A percentile compares a stretch with the other conserved stretches of the same genome.
Evolutionary conservation across 2,113 vertebrate species (phyloP).

Genomic region (Tauraco erythrolophus): DNA sequence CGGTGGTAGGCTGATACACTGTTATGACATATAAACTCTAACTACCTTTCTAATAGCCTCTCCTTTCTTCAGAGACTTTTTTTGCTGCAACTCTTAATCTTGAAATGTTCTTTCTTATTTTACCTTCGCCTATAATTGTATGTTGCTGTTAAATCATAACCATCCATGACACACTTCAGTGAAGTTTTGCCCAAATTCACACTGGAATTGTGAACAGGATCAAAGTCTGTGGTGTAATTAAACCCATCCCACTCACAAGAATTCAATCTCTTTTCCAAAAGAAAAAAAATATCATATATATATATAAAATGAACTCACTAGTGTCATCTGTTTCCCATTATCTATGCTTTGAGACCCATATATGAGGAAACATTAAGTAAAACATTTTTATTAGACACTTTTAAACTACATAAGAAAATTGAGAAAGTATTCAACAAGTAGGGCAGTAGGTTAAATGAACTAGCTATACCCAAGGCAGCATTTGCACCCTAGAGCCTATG

Average conservation of each 20-base stretch:
- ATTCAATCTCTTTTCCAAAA: background rate
- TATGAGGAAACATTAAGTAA: slow-evolving; percentile 27
- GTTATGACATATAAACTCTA: background rate
- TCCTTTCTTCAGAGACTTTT: background rate
- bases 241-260: slow-evolving; percentile 11
- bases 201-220: slow-evolving; percentile 5
- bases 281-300: no score
- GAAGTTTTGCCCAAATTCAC: slow-evolving; percentile 16
- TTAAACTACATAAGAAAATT: slow-evolving; percentile 1
- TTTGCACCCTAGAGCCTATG: background rate
- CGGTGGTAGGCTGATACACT: background rate
- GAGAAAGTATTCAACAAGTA: background rate
- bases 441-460: background rate
- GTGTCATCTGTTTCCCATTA: slow-evolving; percentile 43
- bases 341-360: slow-evolving; percentile 14
- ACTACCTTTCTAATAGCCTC: background rate
- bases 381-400: slow-evolving; percentile 47
- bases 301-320: background rate
- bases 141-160: no score
- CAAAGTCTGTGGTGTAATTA: slow-evolving; percentile 23
- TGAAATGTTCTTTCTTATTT: background rate
- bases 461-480: background rate
- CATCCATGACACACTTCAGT: background rate
- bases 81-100: background rate
- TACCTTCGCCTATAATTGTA: background rate